phyloP scores from a whole-genome alignment of 2,888 invertebrate genomes.

The Camponotus fellah region DNA sequence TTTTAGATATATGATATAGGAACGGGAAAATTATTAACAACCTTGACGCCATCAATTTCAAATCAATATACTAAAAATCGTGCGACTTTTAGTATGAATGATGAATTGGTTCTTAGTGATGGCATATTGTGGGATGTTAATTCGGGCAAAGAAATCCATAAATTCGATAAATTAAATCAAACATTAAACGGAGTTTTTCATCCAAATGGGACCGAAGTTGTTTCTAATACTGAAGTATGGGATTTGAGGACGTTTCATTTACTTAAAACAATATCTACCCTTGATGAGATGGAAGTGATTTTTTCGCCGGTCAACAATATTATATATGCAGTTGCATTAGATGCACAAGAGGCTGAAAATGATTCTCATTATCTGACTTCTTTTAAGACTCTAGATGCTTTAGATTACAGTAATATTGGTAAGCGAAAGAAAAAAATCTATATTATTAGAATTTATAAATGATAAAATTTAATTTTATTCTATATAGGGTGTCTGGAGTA shows the following conservation, averaged over 20 bases:
- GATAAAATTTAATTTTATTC: not conserved
- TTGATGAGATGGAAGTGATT: constrained; percentile 96
- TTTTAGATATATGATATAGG: constrained; percentile 94
- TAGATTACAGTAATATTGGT: constrained; percentile 97
- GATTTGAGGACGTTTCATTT: constrained; percentile 98
- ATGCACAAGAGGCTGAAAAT: constrained; percentile 90
- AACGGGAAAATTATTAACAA: constrained; percentile 91
- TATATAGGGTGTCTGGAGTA: too few species aligned
- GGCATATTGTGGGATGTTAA: constrained; percentile 98
- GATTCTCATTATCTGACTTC: constrained; percentile 95
- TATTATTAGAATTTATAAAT: constrained; percentile 29
- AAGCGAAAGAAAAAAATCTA: constrained; percentile 73
- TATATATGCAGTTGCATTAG: constrained; percentile 94
- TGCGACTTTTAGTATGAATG: constrained; percentile 97
- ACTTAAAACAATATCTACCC: constrained; percentile 96
- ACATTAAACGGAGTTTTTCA: constrained; percentile 98
- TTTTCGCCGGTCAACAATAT: constrained; percentile 96
- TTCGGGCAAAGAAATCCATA: constrained; percentile 95
- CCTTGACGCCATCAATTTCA: constrained; percentile 93
- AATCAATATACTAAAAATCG: constrained; percentile 98
- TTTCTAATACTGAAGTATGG: constrained; percentile 99
- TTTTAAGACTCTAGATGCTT: constrained; percentile 97
- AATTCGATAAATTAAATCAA: constrained; percentile 99
- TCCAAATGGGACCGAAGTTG: constrained; percentile 97
- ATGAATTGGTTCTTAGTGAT: constrained; percentile 96